These are phyloP conservation scores for Protomyctophum bolini DNA, from an alignment of 2,113 vertebrate species.

Conservation along the genomic window DNA sequence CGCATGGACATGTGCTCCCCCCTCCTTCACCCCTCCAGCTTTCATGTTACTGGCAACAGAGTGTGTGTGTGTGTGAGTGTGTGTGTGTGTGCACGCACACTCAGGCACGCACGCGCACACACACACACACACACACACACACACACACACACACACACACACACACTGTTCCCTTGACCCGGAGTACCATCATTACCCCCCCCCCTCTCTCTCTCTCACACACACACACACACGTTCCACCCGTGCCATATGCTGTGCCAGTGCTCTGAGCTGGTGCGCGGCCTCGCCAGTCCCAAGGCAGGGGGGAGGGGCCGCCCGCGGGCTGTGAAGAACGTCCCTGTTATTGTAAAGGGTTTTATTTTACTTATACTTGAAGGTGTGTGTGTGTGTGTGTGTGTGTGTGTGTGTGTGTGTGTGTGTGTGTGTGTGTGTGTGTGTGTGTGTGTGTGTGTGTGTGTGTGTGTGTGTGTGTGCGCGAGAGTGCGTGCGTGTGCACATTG, in stretches of 20 bases:
- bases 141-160: background rate
- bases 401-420: too few relatives aligned
- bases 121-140: background rate
- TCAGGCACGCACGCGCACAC: background rate
- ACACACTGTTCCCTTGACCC: constrained; percentile 1
- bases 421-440: too few relatives aligned
- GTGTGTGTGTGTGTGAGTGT: background rate
- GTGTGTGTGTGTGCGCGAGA: background rate
- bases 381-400: too few relatives aligned
- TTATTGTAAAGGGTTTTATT: too few relatives aligned
- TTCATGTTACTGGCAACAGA: background rate
- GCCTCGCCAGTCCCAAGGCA: constrained; percentile 17
- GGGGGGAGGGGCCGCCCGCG: too few relatives aligned
- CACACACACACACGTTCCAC: background rate
- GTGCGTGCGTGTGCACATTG: constrained; percentile 13
- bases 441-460: too few relatives aligned
- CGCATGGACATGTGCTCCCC: background rate
- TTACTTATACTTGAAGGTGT: too few relatives aligned
- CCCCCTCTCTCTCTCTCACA: background rate
- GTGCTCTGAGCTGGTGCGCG: constrained; percentile 37
- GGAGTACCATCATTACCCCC: background rate
- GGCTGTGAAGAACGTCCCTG: too few relatives aligned
- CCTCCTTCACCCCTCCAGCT: constrained; percentile 26
- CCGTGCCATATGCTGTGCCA: background rate
- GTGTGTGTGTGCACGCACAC: constrained; percentile 20